A percentile compares a stretch with the other conserved stretches of the same genome.
Conservation (phyloP, 1,140 invertebrate species). For the Microplitis demolitor region DNA sequence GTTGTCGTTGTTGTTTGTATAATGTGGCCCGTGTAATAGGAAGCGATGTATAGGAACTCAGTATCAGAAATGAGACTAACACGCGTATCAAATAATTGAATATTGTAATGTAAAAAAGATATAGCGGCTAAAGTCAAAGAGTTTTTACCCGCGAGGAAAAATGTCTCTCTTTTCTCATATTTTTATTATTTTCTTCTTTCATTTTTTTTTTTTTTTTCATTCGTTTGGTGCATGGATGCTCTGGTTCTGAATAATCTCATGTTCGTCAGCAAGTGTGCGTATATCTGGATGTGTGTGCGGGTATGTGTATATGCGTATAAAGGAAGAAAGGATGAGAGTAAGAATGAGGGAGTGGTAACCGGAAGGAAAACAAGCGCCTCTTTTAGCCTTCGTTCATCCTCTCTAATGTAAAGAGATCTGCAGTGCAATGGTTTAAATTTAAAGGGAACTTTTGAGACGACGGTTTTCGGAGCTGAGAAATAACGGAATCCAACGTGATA, state of each 20-base stretch:
- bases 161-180: neutral
- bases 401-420: no score
- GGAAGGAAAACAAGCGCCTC: constrained; percentile 24
- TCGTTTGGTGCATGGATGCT: no score
- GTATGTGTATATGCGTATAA: neutral
- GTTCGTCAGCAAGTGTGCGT: no score
- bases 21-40: no score
- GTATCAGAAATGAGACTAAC: no score
- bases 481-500: neutral
- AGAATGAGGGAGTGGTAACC: constrained; percentile 5
- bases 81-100: neutral
- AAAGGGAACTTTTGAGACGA: constrained; percentile 24
- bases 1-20: no score
- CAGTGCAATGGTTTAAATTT: constrained; percentile 20
- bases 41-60: no score
- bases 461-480: neutral
- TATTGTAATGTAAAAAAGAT: neutral
- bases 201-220: neutral
- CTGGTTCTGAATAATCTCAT: no score
- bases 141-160: neutral
- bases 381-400: constrained; percentile 3
- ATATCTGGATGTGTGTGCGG: no score
- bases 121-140: no score
- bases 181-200: neutral
- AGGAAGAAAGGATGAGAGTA: neutral